Evolutionary conservation across 2,797 vertebrate species (phyloP).

Genomic region (Xenopus petersii): DNA sequence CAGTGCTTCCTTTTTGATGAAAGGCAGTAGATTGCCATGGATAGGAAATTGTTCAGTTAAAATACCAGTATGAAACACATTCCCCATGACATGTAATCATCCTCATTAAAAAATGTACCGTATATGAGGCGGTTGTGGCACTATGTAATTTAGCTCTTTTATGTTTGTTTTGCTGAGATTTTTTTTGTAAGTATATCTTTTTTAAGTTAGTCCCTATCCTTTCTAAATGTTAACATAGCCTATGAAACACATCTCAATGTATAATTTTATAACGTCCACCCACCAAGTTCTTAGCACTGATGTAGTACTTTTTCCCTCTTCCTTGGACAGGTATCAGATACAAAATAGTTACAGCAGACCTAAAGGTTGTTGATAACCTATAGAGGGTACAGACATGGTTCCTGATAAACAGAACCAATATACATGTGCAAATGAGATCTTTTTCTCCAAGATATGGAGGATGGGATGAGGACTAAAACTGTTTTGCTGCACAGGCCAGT

Average conservation of each 20-base stretch:
- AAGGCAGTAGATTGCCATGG: background rate
- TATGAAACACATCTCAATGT: background rate
- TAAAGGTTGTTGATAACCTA: too few relatives aligned
- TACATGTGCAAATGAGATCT: too few relatives aligned
- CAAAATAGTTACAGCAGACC: too few relatives aligned
- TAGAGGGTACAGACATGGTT: too few relatives aligned
- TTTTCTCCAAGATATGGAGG: too few relatives aligned
- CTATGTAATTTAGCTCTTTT: background rate
- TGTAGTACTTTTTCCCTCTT: background rate
- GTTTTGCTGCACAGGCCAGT: too few relatives aligned
- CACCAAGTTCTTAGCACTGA: background rate
- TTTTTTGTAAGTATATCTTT: too few relatives aligned
- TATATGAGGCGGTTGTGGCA: background rate
- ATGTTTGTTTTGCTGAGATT: background rate
- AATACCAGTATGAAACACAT: background rate
- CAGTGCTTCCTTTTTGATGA: background rate
- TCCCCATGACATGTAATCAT: background rate
- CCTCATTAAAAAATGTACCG: background rate
- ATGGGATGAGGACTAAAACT: too few relatives aligned
- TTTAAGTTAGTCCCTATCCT: background rate
- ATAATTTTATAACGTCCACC: background rate
- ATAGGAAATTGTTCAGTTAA: background rate
- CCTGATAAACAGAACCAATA: too few relatives aligned
- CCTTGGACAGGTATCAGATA: too few relatives aligned
- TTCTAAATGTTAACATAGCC: background rate